phyloP scores from a whole-genome alignment of 2,113 vertebrate species.

The Ondatra zibethicus region DNA sequence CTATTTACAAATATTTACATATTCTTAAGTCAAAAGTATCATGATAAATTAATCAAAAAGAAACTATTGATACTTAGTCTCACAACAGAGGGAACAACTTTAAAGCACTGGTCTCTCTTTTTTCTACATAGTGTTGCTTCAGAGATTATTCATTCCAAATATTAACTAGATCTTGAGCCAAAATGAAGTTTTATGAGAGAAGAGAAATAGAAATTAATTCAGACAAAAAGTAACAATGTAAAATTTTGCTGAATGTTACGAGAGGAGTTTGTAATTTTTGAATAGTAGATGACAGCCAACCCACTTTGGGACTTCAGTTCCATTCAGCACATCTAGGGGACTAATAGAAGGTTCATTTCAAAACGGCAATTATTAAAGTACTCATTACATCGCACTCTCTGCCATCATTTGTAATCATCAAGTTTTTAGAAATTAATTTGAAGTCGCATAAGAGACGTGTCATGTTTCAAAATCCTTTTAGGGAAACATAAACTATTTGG shows the following conservation, averaged over 20 bases:
- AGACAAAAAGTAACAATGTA: slow-evolving; percentile 8
- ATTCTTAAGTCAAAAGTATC: neutral
- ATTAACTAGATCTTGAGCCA: slow-evolving; percentile 20
- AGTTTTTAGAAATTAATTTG: slow-evolving; percentile 39
- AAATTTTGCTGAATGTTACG: neutral
- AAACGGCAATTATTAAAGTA: neutral
- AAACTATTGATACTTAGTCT: neutral
- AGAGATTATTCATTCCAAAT: neutral
- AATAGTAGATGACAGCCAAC: neutral
- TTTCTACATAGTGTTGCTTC: neutral
- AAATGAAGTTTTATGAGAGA: slow-evolving; percentile 14
- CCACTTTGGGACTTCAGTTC: slow-evolving; percentile 25
- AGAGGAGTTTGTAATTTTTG: slow-evolving; percentile 17
- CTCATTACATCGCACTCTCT: neutral
- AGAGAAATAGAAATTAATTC: slow-evolving; percentile 24
- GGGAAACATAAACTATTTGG: slow-evolving; percentile 25
- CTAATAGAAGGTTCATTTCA: slow-evolving; percentile 19
- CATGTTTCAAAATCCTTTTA: slow-evolving; percentile 42
- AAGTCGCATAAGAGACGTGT: neutral
- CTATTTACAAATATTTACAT: neutral
- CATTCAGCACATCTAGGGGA: neutral
- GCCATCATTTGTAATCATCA: neutral
- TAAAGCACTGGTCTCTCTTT: neutral
- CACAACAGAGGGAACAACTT: neutral
- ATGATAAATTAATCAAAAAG: neutral